A percentile compares a stretch with the other conserved stretches of the same genome.
These are phyloP conservation scores for Drosophila arawakana DNA, from an alignment of 1,140 invertebrate genomes.

Conservation along the genomic window DNA sequence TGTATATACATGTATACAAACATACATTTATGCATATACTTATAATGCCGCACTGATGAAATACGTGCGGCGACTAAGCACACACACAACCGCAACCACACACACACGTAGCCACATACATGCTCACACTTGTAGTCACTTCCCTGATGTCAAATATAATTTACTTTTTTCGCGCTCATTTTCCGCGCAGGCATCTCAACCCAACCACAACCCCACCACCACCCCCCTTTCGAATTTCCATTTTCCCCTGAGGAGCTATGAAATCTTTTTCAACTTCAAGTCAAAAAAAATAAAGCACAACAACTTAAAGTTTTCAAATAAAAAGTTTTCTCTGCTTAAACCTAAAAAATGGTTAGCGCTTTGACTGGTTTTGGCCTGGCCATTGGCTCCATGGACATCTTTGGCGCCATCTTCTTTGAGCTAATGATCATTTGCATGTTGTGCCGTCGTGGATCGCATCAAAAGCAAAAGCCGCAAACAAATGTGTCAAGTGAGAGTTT, in stretches of 20 bases:
- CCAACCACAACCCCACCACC: not conserved
- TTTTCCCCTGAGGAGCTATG: slow-evolving; percentile 49
- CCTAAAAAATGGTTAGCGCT: slow-evolving; percentile 40
- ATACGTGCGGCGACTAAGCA: slow-evolving; percentile 64
- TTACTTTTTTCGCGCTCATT: slow-evolving; percentile 78
- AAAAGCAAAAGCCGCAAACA: not conserved
- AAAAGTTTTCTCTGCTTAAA: not conserved
- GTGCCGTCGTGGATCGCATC: not conserved
- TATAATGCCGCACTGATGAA: slow-evolving; percentile 75
- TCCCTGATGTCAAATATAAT: slow-evolving; percentile 76
- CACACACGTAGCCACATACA: slow-evolving; percentile 5
- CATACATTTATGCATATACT: slow-evolving; percentile 30
- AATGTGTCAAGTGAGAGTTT: slow-evolving; percentile 15
- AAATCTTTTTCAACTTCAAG: slow-evolving; percentile 62
- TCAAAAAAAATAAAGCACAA: slow-evolving; percentile 11
- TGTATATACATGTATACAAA: slow-evolving; percentile 23
- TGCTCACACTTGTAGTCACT: slow-evolving; percentile 27
- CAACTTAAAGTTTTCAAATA: not conserved
- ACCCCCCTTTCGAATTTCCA: not conserved
- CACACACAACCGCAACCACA: slow-evolving; percentile 32
- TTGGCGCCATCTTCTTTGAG: slow-evolving; percentile 60
- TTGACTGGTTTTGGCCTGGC: slow-evolving; percentile 64
- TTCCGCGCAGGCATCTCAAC: slow-evolving; percentile 47
- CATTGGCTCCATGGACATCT: slow-evolving; percentile 68
- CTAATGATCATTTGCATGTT: slow-evolving; percentile 58